Base-by-base conservation (phyloP, 2,888 invertebrate species). In the Ormyrus labotus region DNA sequence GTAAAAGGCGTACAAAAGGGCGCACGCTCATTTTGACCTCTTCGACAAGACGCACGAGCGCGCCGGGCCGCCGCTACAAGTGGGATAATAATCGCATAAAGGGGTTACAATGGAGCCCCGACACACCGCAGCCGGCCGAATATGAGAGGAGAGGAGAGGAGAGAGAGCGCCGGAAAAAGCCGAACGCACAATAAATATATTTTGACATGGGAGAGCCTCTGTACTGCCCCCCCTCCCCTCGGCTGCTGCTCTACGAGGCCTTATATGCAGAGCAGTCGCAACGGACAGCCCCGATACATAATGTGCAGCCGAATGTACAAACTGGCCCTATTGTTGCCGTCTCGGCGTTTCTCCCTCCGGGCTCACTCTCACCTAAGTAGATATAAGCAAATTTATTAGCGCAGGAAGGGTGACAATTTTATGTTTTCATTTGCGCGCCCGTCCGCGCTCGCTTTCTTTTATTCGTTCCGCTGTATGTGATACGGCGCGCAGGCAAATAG, bases 11-110 rank as follows among this genome's bases (percentile, higher is more conserved):
- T 10, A 69, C 53, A 72, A 79, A 78, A 69, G 74, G 69, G 57
- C 63, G 50, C 50, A 51, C 63, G 34, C 6, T 64, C 48, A 60
- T 55, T 76, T 77, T 77, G 71, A 83, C 77, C 76, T 82, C 82
- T 80, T 81, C 76, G 81, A 82, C 78, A 80, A 83, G 82, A 81
- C 83, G 34, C 34, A 83, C 81, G 82, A 85, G 83, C 83, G 86
- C 83, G 71, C 69, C 82, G 81, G 83, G 63, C 19, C 34, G 34
- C 34, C 34, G 34, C 58, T 87, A 89, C 88, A 90, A 89, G 89
- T 89, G 88, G 85, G 86, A 87, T 88, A 89, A 89, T 89, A 90
- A 88, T 87, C 89, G 88, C 87, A 89, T 86, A 88, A 90, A 90
- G 88, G 88, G 88, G 87, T 86, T 82, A 89, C 89, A 89, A 88